These are phyloP conservation scores for Ctenosaura bakeri DNA, from an alignment of 2,797 vertebrate genomes.

Conservation along the genomic window DNA sequence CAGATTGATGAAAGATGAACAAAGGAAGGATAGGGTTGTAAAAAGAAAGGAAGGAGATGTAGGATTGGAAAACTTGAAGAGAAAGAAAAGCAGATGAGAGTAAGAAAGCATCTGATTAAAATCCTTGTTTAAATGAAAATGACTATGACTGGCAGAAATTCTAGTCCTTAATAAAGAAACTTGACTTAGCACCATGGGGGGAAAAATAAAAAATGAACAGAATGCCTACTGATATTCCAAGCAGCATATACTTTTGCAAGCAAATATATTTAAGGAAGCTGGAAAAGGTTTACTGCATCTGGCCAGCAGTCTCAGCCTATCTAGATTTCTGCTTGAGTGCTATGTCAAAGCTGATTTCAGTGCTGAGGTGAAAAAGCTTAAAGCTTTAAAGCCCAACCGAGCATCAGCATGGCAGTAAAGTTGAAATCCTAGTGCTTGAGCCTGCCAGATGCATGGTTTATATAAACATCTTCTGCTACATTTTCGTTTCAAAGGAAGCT, in stretches of 20 bases:
- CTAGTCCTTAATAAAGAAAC: not conserved
- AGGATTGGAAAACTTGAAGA: not conserved
- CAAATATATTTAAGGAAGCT: not conserved
- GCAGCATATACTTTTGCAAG: conserved; percentile 28
- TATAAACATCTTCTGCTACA: conserved; percentile 35
- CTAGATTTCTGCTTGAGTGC: fast-evolving
- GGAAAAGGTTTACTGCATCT: conserved; percentile 32
- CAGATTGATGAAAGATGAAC: not conserved
- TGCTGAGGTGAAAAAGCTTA: not conserved
- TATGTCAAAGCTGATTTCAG: not conserved
- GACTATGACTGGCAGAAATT: not conserved
- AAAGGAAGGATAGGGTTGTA: not conserved
- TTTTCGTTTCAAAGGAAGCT: conserved; percentile 1
- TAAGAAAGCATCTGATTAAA: not conserved
- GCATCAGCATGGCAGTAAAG: conserved; percentile 18
- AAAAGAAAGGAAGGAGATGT: not conserved
- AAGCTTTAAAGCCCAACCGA: conserved; percentile 36
- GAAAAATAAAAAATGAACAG: conserved; percentile 50
- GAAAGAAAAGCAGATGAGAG: not conserved
- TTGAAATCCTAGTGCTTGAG: conserved; percentile 1
- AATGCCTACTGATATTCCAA: conserved; percentile 31
- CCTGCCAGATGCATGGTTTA: conserved; percentile 30
- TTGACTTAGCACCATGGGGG: not conserved
- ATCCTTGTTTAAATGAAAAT: not conserved
- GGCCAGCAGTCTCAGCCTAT: conserved; percentile 18